Evolutionary conservation across 2,113 vertebrate species (phyloP), one percentile per base, ranked within the genome.

Genomic region (Hippolais icterina): DNA sequence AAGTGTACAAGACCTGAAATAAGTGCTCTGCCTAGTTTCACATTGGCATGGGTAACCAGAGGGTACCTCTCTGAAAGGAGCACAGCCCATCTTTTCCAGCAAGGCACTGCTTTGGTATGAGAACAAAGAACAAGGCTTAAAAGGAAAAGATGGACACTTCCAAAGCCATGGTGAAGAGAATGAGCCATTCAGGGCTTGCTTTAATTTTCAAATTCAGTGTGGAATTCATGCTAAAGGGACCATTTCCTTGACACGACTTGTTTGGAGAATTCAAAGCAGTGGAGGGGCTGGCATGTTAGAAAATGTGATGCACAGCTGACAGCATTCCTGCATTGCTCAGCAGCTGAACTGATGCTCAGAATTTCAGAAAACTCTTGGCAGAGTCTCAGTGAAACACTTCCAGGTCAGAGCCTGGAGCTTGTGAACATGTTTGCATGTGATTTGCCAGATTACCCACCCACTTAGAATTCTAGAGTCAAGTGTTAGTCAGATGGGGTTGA

Each of bases 391-490:
- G 63, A 91, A 92, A 83, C 8, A 29, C 87, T 89, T 91, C 61
- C 81, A 97, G 89, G 66, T 96, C 74, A 89, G 53, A 90, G 68
- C 75, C 91, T 93, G 76, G 41, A 89, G 66, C 54, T 61, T 93
- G 54, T 61, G 54, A 95, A 85, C 59, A 31, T 79, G 65, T 74
- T 83, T 92, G 80, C 56, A 15, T 89, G 25, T 70, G 77, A 76
- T 89, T 96, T 91, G 79, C 39, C 83, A 91, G 75, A 75, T 96
- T 92, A 94, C 46, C 61, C 85, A 83, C 82, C 57, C 70, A 93
- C 61, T 93, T 92, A 76, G 85, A 90, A 83, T 74, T 65, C 61
- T 93, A 12, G 17, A 89, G 61, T 93, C 83, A 89, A 85, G 46
- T 41, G 31, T 94, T 89, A 94, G 76, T 95, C 72, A 90, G 52